phyloP scores from a whole-genome alignment of 64 coral and sea anemone genomes.

The Montipora cactus region DNA sequence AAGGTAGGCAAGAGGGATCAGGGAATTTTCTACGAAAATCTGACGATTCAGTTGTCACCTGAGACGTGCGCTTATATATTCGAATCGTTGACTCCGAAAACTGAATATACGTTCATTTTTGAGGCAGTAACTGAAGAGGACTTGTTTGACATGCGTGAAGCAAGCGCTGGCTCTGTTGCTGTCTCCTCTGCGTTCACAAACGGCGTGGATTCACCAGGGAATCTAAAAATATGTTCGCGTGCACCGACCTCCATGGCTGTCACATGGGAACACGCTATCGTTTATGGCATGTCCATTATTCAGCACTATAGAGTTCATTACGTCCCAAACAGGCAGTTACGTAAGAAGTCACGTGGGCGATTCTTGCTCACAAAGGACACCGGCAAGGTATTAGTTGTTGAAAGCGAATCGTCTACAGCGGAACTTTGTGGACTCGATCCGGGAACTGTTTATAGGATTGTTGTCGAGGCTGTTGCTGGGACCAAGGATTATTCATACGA shows the following conservation, averaged over 20 bases:
- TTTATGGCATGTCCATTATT: conserved; percentile 64
- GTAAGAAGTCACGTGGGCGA: conserved; percentile 55
- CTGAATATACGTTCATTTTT: conserved; percentile 60
- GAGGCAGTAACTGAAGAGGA: conserved; percentile 40
- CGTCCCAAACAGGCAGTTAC: conserved; percentile 61
- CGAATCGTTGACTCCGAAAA: conserved; percentile 58
- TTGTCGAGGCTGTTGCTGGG: conserved; percentile 68
- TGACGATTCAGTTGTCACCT: conserved; percentile 32
- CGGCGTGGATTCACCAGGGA: conserved; percentile 61
- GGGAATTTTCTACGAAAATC: neutral
- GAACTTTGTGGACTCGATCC: conserved; percentile 68
- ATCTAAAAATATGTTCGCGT: conserved; percentile 27
- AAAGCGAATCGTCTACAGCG: neutral
- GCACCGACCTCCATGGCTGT: conserved; percentile 64
- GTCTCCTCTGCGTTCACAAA: conserved; percentile 64
- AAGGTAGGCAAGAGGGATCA: conserved; percentile 17
- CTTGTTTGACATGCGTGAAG: neutral
- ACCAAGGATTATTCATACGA: conserved; percentile 55
- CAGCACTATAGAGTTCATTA: conserved; percentile 72
- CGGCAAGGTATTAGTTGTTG: conserved; percentile 20
- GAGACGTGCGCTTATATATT: conserved; percentile 47
- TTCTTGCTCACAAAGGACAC: conserved; percentile 26
- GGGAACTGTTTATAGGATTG: conserved; percentile 71
- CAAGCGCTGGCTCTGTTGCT: neutral
- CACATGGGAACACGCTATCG: conserved; percentile 60